Base-by-base conservation (phyloP, 2,797 vertebrate genomes). In the Phoebastria nigripes region DNA sequence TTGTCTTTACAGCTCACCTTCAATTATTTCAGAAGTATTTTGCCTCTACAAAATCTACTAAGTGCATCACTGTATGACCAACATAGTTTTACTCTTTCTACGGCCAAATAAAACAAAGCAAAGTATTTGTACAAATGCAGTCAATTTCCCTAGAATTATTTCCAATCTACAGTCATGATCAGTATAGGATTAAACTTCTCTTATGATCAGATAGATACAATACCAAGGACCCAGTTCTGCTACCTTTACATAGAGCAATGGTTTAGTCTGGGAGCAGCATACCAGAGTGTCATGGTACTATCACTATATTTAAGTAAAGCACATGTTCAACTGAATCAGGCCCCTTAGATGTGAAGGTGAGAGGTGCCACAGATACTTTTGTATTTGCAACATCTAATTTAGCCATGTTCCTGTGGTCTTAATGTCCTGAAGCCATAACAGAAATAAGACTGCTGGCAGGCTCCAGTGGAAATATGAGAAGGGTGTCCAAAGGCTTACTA, bases 381-480 rank as follows among this genome's bases (percentile, higher is more conserved):
- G 76, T 49, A 22, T 69, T 87, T 93, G n/a, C 62, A 91, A 15
- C 51, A 63, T 91, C 70, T 66, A 46, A 66, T 94, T 81, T 82
- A 88, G 25, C 28, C 88, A 4, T 89, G 22, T 77, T 85, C n/a
- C 62, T 76, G 37, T 69, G 72, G 56, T 71, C 67, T 74, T 87
- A 42, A 51, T 41, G 80, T 82, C 80, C 66, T 84, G 70, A 95
- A 93, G 92, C 46, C 21, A 39, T 41, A 94, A 79, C 14, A 90
- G 73, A 91, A 90, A 77, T 90, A 77, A 93, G 47, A 82, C 67
- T 90, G 42, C 55, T 97, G 70, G 62, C 70, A 87, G 49, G 33
- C 66, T 49, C n/a, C 73, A 47, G 44, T 94, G 67, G 86, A 94
- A 95, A 89, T 87, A 49, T 20, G 80, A 94, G 62, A 83, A 69